Conservation (phyloP, 2,888 invertebrate species). For the Dichetophora obliterata region DNA sequence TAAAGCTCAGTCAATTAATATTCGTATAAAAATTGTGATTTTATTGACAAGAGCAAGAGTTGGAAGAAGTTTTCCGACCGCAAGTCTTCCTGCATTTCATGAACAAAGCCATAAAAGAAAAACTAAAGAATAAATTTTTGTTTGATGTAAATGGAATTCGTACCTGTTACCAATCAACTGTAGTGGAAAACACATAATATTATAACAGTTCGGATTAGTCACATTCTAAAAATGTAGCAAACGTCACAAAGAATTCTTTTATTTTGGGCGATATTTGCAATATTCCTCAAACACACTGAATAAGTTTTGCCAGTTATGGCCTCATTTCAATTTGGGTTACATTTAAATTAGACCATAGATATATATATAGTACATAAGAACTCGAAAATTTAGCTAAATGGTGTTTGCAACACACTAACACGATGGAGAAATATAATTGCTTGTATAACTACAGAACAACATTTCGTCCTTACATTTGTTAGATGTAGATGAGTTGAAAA, state of each 20-base stretch:
- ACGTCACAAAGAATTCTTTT: too few species aligned
- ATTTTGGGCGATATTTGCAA: neutral
- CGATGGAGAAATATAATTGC: neutral
- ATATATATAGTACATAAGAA: too few species aligned
- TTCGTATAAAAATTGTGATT: neutral
- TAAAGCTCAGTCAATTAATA: neutral
- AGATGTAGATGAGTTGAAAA: neutral
- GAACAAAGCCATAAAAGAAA: neutral
- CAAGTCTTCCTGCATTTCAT: neutral
- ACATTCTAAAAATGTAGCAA: too few species aligned
- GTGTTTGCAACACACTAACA: neutral
- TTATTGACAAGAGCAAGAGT: neutral
- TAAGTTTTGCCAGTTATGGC: too few species aligned
- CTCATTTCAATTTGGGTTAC: too few species aligned
- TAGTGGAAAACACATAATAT: neutral
- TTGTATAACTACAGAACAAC: neutral
- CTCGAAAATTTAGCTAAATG: neutral
- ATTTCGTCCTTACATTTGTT: neutral
- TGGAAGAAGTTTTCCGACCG: neutral
- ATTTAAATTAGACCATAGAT: too few species aligned
- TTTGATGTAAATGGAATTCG: conserved; percentile 12
- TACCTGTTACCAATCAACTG: conserved; percentile 13
- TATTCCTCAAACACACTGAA: too few species aligned
- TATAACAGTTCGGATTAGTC: neutral
- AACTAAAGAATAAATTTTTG: neutral